Evolutionary conservation across 1,140 invertebrate species (phyloP).

Genomic region (Nymphalis io): DNA sequence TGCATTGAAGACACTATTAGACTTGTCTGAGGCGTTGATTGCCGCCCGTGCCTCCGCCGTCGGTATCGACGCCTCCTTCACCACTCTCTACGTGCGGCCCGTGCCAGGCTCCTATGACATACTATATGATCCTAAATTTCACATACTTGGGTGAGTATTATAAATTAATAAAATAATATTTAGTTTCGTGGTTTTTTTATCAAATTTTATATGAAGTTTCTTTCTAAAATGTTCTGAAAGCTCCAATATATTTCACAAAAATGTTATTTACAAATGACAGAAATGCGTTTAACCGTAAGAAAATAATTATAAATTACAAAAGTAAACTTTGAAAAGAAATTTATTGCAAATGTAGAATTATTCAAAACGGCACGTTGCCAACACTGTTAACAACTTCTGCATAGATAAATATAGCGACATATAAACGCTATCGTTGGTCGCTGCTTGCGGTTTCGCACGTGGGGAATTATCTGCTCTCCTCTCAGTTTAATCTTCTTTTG

Average conservation of each 20-base stretch:
- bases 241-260: too few relatives aligned
- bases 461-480: neutral
- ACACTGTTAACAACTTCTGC: neutral
- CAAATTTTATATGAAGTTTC: too few relatives aligned
- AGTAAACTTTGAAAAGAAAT: neutral
- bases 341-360: slow-evolving; percentile 3
- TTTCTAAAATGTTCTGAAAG: too few relatives aligned
- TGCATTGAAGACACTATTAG: slow-evolving; percentile 83
- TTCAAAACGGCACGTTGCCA: neutral
- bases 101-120: slow-evolving; percentile 87
- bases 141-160: slow-evolving; percentile 84
- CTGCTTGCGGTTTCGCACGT: neutral
- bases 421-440: too few relatives aligned
- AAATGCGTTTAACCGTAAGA: neutral
- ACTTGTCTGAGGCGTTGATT: slow-evolving; percentile 77
- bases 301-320: neutral
- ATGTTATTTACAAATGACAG: neutral
- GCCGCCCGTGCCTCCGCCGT: slow-evolving; percentile 57
- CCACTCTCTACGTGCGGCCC: slow-evolving; percentile 84
- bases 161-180: neutral
- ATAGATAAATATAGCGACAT: neutral
- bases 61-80: slow-evolving; percentile 69
- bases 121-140: slow-evolving; percentile 85
- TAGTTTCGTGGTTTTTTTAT: neutral
- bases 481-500: too few relatives aligned